Evolutionary conservation across 2,888 invertebrate species (phyloP).

Genomic region (Notocelia uddmanniana): DNA sequence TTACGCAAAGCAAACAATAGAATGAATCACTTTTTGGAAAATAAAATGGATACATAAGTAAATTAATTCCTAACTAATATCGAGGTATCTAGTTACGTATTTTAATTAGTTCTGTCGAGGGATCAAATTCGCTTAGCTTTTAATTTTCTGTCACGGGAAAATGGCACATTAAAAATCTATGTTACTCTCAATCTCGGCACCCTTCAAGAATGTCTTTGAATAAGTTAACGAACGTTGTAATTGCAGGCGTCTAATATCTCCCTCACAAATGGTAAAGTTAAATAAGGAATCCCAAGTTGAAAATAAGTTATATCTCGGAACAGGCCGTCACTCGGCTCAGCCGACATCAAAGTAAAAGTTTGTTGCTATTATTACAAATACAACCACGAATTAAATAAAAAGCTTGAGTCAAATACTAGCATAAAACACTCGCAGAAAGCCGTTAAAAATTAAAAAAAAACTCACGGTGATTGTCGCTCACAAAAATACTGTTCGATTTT

Average conservation of each 20-base stretch:
- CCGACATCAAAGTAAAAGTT: slow-evolving; percentile 41
- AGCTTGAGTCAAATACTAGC: slow-evolving; percentile 10
- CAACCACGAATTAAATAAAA: neutral
- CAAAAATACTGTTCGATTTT: slow-evolving; percentile 36
- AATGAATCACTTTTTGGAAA: too few relatives aligned
- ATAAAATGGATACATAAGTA: too few relatives aligned
- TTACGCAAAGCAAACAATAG: too few relatives aligned
- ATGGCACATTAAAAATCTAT: neutral
- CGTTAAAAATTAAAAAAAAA: slow-evolving; percentile 34
- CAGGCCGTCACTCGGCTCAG: slow-evolving; percentile 9
- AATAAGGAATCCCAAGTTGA: slow-evolving; percentile 26
- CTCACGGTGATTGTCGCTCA: slow-evolving; percentile 35
- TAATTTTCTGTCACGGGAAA: neutral
- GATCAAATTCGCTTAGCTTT: neutral
- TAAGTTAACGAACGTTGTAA: slow-evolving; percentile 18
- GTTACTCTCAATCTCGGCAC: slow-evolving; percentile 1
- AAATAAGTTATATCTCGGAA: slow-evolving; percentile 21
- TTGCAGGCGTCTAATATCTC: slow-evolving; percentile 19
- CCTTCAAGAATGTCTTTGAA: neutral
- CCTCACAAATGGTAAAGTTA: slow-evolving; percentile 26
- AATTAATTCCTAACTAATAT: too few relatives aligned
- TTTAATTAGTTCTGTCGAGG: neutral
- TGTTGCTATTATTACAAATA: slow-evolving; percentile 11
- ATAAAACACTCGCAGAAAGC: slow-evolving; percentile 39
- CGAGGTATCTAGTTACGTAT: neutral